Base-by-base conservation (phyloP, 2,113 vertebrate species). In the Speoplatyrhinus poulsoni region DNA sequence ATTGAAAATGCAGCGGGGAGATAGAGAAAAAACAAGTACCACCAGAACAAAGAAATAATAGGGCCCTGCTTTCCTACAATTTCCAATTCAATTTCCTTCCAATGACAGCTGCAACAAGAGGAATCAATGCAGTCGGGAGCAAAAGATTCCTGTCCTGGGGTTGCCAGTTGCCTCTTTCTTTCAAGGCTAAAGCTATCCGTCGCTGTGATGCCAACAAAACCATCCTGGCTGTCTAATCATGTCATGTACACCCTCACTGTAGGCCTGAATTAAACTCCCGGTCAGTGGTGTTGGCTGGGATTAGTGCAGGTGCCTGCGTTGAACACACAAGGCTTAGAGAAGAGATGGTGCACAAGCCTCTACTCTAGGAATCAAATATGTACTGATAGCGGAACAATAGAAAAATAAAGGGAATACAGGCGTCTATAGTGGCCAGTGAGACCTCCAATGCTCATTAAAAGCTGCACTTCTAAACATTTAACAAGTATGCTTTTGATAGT, bases 31-130 rank as follows among this genome's bases (percentile, higher is more conserved):
- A 67, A 60, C 67, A 73, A 80, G 85, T 56, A 87, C 62, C 77
- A 76, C 48, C 59, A 86, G 76, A 84, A 89, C 17, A 85, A 90
- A 85, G 56, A 90, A 88, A 90, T 87, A 87, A 92, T 77, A 84
- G 77, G 82, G 67, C 70, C 66, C 67, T 59, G 76, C 75, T 87
- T 90, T 89, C 82, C 83, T 78, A 82, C 84, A 76, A 90, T 87
- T 90, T 92, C 85, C 85, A 90, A 87, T 91, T 92, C 88, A 90
- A 90, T 92, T 88, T 93, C 85, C 88, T 88, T 64, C 54, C 17
- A 17, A 77, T 91, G 89, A 92, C 88, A 90, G 84, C 78, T 80
- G 86, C 83, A 87, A 90, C 76, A 83, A 81, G 70, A 85, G 83
- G 90, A 92, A 92, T 92, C 87, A 89, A 89, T 89, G 86, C 76